Percentiles rank a stretch among this genome's conserved stretches.
Evolutionary conservation across 2,888 invertebrate species (phyloP).

Genomic region (Andrena hattorfiana): DNA sequence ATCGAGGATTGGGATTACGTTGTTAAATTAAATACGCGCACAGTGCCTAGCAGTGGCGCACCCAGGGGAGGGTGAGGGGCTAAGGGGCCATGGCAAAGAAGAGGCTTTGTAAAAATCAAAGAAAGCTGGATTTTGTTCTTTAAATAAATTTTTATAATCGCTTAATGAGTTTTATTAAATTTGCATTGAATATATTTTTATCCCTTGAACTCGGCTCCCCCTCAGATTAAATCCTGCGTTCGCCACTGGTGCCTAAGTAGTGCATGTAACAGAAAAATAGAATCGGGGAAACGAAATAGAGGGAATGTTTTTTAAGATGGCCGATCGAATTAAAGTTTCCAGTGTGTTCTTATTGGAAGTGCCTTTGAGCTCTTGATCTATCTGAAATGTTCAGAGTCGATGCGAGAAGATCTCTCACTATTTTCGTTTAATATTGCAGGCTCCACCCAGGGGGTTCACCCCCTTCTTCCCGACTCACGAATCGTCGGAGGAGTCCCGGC

Average conservation of each 20-base stretch:
- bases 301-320: neutral
- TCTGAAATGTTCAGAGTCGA: neutral
- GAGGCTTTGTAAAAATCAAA: too few species aligned
- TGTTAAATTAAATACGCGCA: neutral
- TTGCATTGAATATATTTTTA: too few species aligned
- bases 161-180: too few species aligned
- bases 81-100: too few species aligned
- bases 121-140: too few species aligned
- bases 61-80: too few species aligned
- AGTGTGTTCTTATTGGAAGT: neutral
- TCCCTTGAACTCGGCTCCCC: too few species aligned
- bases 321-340: neutral
- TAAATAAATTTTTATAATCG: too few species aligned
- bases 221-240: too few species aligned
- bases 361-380: neutral
- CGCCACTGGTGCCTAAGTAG: too few species aligned
- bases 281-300: neutral
- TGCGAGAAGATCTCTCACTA: neutral
- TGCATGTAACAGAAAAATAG: neutral
- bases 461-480: constrained; percentile 53
- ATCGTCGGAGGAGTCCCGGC: constrained; percentile 82
- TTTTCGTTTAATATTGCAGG: constrained; percentile 44
- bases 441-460: neutral
- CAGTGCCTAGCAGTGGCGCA: too few species aligned
- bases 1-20: neutral